Evolutionary conservation across 1,140 invertebrate species (phyloP), one percentile per base, ranked within the genome.

Genomic region (Lasioglossum baleicum): DNA sequence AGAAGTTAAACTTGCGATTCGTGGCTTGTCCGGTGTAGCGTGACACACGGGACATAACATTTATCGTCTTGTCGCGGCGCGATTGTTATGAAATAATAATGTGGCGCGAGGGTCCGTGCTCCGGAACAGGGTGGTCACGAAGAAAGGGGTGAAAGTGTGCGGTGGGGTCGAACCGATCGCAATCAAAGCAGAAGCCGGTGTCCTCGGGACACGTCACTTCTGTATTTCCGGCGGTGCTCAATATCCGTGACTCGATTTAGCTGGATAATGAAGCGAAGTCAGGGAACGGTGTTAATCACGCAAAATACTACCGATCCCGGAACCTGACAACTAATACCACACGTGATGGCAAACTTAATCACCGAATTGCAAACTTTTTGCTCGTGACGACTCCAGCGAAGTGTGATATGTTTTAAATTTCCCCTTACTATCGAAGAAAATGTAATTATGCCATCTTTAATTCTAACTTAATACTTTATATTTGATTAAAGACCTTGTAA

Each of bases 61-160:
- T 86, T 87, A 84, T 89, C 80, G 67, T 80, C 58, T 80, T 65
- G 31, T 53, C 44, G n/a, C 81, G 51, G 60, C 83, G 83, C 80
- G 77, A 88, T 88, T 87, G 78, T 88, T 87, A 88, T 88, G 81
- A 89, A 86, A 87, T 87, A 89, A 84, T 88, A 89, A 89, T 88
- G 81, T 67, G 64, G 60, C n/a, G 76, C 60, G 42, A 5, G 71
- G 66, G 8, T 48, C 26, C 72, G 44, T 76, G 44, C 13, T 22
- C 31, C 26, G 44, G 51, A 76, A 44, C 61, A 58, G 72, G 63
- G 74, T 63, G 48, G 26, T 20, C 51, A 51, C 42, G 31, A 31
- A 42, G 3, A 61, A 85, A 85, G 22, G 84, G 80, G 86, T 66
- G 69, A 82, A 68, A 56, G 51, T 15, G 65, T 35, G 72, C 51